A percentile compares a stretch with the other conserved stretches of the same genome.
Conservation (phyloP, 2,113 vertebrate species). For the Pipa parva region DNA sequence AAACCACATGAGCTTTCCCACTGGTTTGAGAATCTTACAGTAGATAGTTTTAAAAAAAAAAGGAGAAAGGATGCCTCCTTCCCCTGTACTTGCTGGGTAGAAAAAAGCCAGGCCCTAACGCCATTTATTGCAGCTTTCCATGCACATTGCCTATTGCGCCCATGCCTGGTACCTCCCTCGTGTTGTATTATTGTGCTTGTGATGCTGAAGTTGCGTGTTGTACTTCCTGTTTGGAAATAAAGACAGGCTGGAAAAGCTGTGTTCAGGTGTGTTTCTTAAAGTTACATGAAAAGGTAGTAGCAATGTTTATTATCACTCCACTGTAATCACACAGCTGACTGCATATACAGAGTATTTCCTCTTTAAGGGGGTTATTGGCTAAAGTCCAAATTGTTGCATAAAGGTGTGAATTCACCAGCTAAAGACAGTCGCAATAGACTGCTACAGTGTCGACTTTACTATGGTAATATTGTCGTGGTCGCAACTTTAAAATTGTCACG, state of each 20-base stretch:
- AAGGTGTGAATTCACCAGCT: too few relatives aligned
- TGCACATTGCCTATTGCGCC: constrained; percentile 10
- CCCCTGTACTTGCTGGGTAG: constrained; percentile 27
- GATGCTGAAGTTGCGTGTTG: constrained; percentile 41
- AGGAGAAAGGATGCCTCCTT: neutral
- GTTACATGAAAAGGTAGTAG: too few relatives aligned
- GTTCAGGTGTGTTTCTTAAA: too few relatives aligned
- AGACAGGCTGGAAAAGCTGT: constrained; percentile 32
- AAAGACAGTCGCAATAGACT: too few relatives aligned
- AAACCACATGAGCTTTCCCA: neutral
- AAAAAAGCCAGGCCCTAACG: neutral
- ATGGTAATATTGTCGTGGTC: too few relatives aligned
- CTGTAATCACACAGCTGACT: too few relatives aligned
- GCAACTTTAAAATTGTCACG: too few relatives aligned
- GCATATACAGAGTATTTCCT: too few relatives aligned
- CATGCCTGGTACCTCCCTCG: constrained; percentile 36
- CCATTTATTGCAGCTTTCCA: constrained; percentile 21
- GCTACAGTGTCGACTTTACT: too few relatives aligned
- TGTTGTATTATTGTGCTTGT: constrained; percentile 40
- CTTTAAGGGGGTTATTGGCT: too few relatives aligned
- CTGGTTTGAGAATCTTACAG: neutral
- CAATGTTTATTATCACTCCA: too few relatives aligned
- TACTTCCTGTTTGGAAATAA: constrained; percentile 36
- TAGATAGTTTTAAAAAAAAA: neutral
- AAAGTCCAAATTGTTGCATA: too few relatives aligned